These are phyloP conservation scores for Spheniscus mendiculus DNA, from an alignment of 2,113 vertebrate genomes.

Conservation along the genomic window DNA sequence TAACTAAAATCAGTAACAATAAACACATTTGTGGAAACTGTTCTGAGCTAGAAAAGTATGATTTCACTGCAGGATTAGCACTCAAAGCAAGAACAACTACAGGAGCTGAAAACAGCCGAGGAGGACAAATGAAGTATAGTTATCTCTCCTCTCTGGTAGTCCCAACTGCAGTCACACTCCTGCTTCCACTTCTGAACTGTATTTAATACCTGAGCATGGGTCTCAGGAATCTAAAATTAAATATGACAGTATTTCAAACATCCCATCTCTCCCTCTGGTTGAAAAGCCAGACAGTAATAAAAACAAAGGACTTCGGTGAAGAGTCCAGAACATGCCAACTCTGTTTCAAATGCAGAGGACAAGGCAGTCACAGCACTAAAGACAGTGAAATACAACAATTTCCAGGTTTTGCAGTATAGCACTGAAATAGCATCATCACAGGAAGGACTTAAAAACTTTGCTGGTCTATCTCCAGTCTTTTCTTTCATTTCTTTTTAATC, in stretches of 20 bases:
- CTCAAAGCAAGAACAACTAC: background rate
- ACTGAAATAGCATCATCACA: background rate
- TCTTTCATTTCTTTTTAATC: background rate
- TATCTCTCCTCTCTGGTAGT: background rate
- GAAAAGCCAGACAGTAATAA: background rate
- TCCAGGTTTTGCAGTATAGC: background rate
- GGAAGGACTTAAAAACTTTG: background rate
- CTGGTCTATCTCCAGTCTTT: background rate
- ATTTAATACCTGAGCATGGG: background rate
- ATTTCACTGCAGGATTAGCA: background rate
- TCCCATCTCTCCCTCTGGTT: background rate
- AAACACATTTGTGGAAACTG: background rate
- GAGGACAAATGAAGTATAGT: background rate
- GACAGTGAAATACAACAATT: background rate
- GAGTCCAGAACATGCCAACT: background rate
- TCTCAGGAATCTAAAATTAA: background rate
- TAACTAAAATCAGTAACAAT: background rate
- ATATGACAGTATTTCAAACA: background rate
- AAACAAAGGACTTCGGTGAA: background rate
- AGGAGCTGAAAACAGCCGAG: background rate
- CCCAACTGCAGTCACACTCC: background rate
- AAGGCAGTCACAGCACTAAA: background rate
- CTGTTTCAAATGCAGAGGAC: background rate
- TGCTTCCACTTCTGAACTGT: background rate
- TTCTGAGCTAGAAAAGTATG: background rate